Percentiles rank a stretch among this genome's conserved stretches.
phyloP scores from a whole-genome alignment of 2,797 vertebrate species.

The Enteromius treurensis region DNA sequence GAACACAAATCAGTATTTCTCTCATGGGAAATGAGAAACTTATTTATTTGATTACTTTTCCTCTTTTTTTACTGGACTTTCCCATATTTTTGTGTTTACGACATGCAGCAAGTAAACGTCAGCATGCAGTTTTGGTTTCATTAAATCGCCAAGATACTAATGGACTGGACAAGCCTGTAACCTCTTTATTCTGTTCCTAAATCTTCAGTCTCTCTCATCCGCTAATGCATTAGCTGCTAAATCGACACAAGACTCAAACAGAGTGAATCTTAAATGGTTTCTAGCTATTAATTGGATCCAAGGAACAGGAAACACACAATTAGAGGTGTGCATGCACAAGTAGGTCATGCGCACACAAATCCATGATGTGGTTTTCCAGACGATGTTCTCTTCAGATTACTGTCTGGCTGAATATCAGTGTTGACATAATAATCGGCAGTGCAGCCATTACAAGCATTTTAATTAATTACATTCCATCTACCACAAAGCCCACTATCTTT shows the following conservation, averaged over 20 bases:
- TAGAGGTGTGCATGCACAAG: slow-evolving; percentile 34
- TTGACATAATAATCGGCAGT: slow-evolving; percentile 60
- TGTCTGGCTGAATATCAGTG: slow-evolving; percentile 53
- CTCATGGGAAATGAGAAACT: background rate
- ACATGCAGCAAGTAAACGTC: background rate
- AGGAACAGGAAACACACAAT: slow-evolving; percentile 53
- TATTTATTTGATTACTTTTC: background rate
- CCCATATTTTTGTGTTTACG: background rate
- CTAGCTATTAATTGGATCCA: slow-evolving; percentile 50
- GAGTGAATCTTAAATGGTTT: slow-evolving; percentile 64
- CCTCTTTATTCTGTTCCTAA: slow-evolving; percentile 72
- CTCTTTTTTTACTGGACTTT: background rate
- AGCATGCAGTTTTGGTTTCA: slow-evolving; percentile 62
- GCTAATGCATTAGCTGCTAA: slow-evolving; percentile 67
- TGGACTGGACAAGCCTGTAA: slow-evolving; percentile 74
- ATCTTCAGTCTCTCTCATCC: slow-evolving; percentile 70
- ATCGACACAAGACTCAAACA: slow-evolving; percentile 70
- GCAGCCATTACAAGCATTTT: slow-evolving; percentile 66
- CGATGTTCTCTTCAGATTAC: slow-evolving; percentile 60
- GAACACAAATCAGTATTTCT: background rate
- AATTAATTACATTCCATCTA: slow-evolving; percentile 74
- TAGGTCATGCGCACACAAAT: slow-evolving; percentile 12
- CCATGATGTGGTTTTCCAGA: slow-evolving; percentile 57
- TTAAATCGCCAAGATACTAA: slow-evolving; percentile 73
- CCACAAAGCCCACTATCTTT: slow-evolving; percentile 63